Conservation (phyloP, 2,888 invertebrate species). For the Hirtodrosophila duncani region DNA sequence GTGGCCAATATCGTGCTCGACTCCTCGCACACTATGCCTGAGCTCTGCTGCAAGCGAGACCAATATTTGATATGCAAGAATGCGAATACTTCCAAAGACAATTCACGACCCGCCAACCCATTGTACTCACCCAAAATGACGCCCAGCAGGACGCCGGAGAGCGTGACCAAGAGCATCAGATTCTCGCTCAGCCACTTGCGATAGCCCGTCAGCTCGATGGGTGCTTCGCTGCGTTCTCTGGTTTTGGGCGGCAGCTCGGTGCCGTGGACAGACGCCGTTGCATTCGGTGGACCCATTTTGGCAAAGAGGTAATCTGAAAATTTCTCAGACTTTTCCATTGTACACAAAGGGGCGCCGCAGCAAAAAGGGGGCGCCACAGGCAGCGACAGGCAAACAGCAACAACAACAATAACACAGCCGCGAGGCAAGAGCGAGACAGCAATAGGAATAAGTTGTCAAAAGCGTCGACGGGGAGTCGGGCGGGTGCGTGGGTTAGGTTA, state of each 20-base stretch:
- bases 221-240: slow-evolving; percentile 82
- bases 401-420: slow-evolving; percentile 4
- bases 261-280: slow-evolving; percentile 77
- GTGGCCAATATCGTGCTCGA: too few relatives aligned
- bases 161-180: slow-evolving; percentile 87
- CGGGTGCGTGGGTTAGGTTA: too few relatives aligned
- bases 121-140: slow-evolving; percentile 84
- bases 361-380: slow-evolving; percentile 10
- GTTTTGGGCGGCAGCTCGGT: slow-evolving; percentile 80
- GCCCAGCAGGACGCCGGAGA: slow-evolving; percentile 88
- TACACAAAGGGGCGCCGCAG: slow-evolving; percentile 36
- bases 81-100: too few relatives aligned
- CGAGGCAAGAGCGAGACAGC: slow-evolving; percentile 22
- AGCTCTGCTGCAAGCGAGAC: too few relatives aligned
- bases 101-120: too few relatives aligned
- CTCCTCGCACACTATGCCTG: too few relatives aligned
- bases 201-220: slow-evolving; percentile 83
- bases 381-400: slow-evolving; percentile 20
- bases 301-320: slow-evolving; percentile 90
- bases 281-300: slow-evolving; percentile 85
- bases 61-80: too few relatives aligned
- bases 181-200: slow-evolving; percentile 87
- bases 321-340: slow-evolving; percentile 83
- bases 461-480: too few relatives aligned
- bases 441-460: slow-evolving; percentile 1